Evolutionary conservation across 2,113 vertebrate genomes (phyloP).

Genomic region (Rhineura floridana): DNA sequence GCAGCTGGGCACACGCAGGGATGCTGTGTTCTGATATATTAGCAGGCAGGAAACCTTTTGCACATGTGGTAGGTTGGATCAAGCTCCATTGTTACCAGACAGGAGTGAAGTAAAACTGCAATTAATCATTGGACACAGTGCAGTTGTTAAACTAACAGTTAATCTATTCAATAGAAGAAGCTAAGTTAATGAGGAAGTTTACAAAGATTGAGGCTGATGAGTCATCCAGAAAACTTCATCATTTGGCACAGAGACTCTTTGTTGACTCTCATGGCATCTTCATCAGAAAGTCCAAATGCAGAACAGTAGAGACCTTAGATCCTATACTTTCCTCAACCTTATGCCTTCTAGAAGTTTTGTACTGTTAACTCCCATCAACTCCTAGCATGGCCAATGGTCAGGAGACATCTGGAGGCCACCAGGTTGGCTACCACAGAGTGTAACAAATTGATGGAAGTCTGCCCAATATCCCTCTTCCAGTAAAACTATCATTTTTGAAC

Average conservation of each 20-base stretch:
- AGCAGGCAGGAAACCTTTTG: background rate
- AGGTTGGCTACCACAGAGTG: too few species aligned
- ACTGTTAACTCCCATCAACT: too few species aligned
- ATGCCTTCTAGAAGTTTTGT: too few species aligned
- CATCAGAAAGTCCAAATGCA: background rate
- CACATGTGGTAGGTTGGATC: background rate
- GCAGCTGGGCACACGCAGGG: background rate
- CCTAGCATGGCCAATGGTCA: too few species aligned
- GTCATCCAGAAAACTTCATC: background rate
- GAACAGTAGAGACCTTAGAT: too few species aligned
- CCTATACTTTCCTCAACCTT: too few species aligned
- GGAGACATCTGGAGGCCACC: background rate
- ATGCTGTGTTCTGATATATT: too few species aligned
- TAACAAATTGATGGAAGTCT: too few species aligned
- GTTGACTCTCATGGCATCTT: background rate
- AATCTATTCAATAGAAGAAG: background rate
- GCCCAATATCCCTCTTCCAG: too few species aligned
- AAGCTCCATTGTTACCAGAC: background rate
- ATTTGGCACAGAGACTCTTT: background rate
- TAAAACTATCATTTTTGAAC: background rate
- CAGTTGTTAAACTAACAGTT: background rate
- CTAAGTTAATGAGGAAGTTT: background rate
- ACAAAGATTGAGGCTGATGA: background rate
- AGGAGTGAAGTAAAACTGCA: background rate
- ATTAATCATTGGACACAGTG: background rate